Conservation (phyloP, 2,888 invertebrate genomes). For the Lypha dubia region DNA sequence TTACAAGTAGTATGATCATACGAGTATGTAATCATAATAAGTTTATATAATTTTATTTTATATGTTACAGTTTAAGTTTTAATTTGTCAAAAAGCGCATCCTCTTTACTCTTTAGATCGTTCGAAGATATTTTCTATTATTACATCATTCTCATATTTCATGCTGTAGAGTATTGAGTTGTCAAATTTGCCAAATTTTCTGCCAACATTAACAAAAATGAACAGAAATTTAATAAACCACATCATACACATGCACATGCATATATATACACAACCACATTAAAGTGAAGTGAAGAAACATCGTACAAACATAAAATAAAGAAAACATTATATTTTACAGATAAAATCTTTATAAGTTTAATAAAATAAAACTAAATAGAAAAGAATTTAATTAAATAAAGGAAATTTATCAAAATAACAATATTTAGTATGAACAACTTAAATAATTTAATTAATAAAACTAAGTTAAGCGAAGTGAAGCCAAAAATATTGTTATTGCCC, state of each 20-base stretch:
- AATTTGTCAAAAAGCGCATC: no score
- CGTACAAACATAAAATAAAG: neutral
- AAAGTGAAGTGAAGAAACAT: conserved; percentile 6
- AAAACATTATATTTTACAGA: conserved; percentile 19
- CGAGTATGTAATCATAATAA: no score
- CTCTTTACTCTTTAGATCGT: no score
- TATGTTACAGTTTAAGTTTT: no score
- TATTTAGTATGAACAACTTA: conserved; percentile 60
- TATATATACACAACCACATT: no score
- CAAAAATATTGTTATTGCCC: conserved; percentile 9
- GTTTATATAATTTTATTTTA: no score
- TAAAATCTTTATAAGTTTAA: neutral
- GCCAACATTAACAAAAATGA: neutral
- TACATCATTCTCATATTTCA: no score
- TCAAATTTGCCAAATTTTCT: neutral
- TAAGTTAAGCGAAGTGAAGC: conserved; percentile 32
- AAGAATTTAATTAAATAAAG: conserved; percentile 20
- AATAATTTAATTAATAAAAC: neutral
- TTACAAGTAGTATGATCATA: no score
- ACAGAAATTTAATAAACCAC: conserved; percentile 13
- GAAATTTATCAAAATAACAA: conserved; percentile 17
- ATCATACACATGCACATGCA: neutral
- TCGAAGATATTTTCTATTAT: no score
- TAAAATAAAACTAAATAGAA: neutral
- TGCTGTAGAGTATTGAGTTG: no score